Conservation (phyloP, 1,140 invertebrate genomes). For the Scaptomyza pallida region DNA sequence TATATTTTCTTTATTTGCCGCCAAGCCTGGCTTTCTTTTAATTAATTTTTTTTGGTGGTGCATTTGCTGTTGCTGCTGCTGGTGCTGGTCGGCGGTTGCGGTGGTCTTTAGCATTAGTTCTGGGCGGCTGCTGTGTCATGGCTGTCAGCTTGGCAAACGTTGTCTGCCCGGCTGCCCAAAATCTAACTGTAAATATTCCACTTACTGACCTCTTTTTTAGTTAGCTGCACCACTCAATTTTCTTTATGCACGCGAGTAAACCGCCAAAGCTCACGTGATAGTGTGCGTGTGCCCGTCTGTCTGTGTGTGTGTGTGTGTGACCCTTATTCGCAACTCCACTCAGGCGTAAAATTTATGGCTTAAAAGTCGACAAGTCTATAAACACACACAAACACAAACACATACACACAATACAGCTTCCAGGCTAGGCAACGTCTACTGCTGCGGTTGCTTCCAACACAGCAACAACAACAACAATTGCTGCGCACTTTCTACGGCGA, state of each 20-base stretch:
- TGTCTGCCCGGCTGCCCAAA: constrained; percentile 72
- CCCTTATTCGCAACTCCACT: constrained; percentile 80
- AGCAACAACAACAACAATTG: constrained; percentile 33
- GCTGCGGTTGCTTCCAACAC: constrained; percentile 16
- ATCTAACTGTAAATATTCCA: constrained; percentile 82
- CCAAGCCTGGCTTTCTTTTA: constrained; percentile 71
- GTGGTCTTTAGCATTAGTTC: constrained; percentile 67
- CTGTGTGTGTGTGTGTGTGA: constrained; percentile 62
- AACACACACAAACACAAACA: constrained; percentile 35
- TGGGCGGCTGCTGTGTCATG: constrained; percentile 72
- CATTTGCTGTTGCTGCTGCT: constrained; percentile 9
- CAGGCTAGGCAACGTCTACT: constrained; percentile 61
- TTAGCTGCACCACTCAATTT: constrained; percentile 67
- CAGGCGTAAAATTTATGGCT: constrained; percentile 82
- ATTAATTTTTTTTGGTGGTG: constrained; percentile 59
- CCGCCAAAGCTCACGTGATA: constrained; percentile 49
- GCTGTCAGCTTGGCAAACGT: constrained; percentile 74
- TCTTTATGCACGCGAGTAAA: constrained; percentile 72
- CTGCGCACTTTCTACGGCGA: constrained; percentile 68
- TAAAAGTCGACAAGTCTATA: constrained; percentile 81
- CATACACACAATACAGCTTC: constrained; percentile 57
- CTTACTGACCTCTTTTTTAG: constrained; percentile 76
- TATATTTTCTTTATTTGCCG: constrained; percentile 60
- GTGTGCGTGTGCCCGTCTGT: constrained; percentile 9
- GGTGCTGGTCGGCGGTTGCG: constrained; percentile 26